A percentile compares a stretch with the other conserved stretches of the same genome.
Conservation (phyloP, 1,140 invertebrate genomes). For the Frieseomelitta varia region DNA sequence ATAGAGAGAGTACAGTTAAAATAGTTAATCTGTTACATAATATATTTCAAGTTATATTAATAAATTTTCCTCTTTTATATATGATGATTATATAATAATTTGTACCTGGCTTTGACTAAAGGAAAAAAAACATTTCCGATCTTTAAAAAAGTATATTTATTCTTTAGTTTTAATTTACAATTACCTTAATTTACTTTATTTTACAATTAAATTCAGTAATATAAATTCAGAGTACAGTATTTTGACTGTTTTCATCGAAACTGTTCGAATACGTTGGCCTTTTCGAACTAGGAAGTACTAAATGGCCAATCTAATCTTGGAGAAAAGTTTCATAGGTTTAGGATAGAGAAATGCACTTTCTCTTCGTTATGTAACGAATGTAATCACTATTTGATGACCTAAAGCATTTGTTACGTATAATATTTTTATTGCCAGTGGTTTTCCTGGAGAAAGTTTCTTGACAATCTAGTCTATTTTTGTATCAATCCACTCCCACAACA, state of each 20-base stretch:
- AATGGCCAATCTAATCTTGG: neutral
- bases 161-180: neutral
- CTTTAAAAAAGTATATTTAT: neutral
- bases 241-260: neutral
- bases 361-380: neutral
- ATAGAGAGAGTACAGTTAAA: neutral
- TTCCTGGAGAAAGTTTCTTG: conserved; percentile 42
- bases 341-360: conserved; percentile 43
- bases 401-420: conserved; percentile 18
- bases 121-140: neutral
- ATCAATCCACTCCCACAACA: neutral
- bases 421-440: conserved; percentile 3
- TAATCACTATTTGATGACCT: conserved; percentile 10
- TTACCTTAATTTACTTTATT: neutral
- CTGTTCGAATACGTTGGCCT: neutral
- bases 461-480: neutral
- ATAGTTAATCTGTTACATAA: neutral
- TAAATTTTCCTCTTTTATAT: neutral
- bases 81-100: neutral
- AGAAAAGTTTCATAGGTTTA: conserved; percentile 16
- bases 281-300: conserved; percentile 2
- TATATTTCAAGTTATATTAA: neutral
- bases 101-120: neutral
- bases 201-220: neutral
- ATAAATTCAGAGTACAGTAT: neutral